Conservation (phyloP, 2,888 invertebrate genomes). For the Himalopsyche japonica region DNA sequence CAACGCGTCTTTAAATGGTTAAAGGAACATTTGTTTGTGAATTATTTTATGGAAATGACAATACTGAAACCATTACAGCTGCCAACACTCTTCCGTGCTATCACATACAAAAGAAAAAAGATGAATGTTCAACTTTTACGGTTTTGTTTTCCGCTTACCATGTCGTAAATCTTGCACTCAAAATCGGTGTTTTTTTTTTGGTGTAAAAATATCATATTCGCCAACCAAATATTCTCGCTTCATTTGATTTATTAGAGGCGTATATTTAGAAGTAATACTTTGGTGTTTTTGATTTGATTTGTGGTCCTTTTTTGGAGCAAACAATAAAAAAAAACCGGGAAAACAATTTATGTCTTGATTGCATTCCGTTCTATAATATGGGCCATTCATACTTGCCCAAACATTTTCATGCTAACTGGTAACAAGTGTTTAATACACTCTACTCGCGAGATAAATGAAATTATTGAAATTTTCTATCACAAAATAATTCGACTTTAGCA, state of each 20-base stretch:
- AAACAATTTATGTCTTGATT: background rate
- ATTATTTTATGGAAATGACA: background rate
- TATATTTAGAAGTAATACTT: background rate
- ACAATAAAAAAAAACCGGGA: background rate
- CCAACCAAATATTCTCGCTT: background rate
- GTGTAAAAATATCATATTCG: background rate
- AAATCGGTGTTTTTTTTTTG: background rate
- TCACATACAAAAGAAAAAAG: background rate
- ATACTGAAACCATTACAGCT: background rate
- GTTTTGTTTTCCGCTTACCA: background rate
- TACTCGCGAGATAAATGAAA: too few relatives aligned
- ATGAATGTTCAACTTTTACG: background rate
- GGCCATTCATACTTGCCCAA: too few relatives aligned
- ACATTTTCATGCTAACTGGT: too few relatives aligned
- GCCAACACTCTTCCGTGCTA: background rate
- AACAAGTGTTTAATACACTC: too few relatives aligned
- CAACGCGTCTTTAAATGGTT: background rate
- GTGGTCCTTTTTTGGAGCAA: background rate
- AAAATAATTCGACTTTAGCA: too few relatives aligned
- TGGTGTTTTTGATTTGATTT: background rate
- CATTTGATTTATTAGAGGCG: background rate
- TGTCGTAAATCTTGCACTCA: background rate
- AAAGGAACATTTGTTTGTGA: background rate
- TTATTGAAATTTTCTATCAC: too few relatives aligned
- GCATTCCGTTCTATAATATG: background rate